A percentile compares a stretch with the other conserved stretches of the same genome.
These are phyloP conservation scores for Hirtodrosophila duncani DNA, from an alignment of 2,888 invertebrate species.

Conservation along the genomic window DNA sequence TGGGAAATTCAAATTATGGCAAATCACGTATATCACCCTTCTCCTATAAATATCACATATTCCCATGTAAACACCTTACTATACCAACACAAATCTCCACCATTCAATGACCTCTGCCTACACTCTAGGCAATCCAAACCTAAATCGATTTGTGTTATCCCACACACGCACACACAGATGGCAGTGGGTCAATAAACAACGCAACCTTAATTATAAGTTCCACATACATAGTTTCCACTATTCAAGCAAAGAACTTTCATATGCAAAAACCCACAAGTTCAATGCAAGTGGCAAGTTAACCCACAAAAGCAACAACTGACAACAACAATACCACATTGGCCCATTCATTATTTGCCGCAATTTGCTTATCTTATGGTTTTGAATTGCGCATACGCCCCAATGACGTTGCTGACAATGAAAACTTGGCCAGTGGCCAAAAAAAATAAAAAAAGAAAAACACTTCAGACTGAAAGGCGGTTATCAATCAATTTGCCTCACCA, in stretches of 20 bases:
- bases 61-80: too few relatives aligned
- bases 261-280: conserved; percentile 49
- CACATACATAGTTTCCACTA: conserved; percentile 13
- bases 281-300: conserved; percentile 50
- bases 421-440: conserved; percentile 54
- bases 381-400: conserved; percentile 67
- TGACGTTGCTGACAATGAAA: conserved; percentile 30
- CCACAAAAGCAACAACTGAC: conserved; percentile 7
- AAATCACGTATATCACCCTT: too few relatives aligned
- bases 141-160: too few relatives aligned
- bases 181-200: conserved; percentile 17
- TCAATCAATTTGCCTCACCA: conserved; percentile 58
- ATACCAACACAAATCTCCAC: too few relatives aligned
- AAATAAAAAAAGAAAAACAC: conserved; percentile 6
- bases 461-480: conserved; percentile 53
- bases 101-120: too few relatives aligned
- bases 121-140: too few relatives aligned
- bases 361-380: conserved; percentile 61
- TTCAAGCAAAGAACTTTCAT: conserved; percentile 36
- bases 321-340: neutral
- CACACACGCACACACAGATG: neutral
- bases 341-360: conserved; percentile 34
- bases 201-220: conserved; percentile 58
- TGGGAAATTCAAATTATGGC: too few relatives aligned
- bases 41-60: too few relatives aligned